Base-by-base conservation (phyloP, 2,797 vertebrate genomes). In the Pachyuromys duprasi region DNA sequence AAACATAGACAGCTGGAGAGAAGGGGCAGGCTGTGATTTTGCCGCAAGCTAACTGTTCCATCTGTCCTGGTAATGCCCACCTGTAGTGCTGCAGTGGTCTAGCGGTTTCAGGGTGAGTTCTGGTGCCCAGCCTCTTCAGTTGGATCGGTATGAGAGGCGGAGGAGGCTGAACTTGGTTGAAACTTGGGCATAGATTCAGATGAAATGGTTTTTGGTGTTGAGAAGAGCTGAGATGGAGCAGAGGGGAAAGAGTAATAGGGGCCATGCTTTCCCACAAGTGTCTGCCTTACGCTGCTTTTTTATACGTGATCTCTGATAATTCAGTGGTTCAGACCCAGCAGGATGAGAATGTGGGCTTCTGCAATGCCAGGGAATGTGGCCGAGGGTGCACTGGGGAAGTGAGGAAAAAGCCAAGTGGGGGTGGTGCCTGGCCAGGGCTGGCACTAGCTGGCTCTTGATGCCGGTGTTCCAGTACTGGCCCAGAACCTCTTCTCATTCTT, bases 21-120 rank as follows among this genome's bases (percentile, higher is more conserved):
- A 91, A 69, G 65, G 55, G 94, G 80, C 86, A 89, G 36, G 74
- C 86, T 86, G 12, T 45, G 22, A 33, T 88, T 95, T 89, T 94
- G 65, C n/a, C 31, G 24, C 42, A 89, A 93, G 45, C 36, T 33
- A 65, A 1, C 12, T 86, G 84, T 42, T 55, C 12, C 31, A 1
- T 69, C 74, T 70, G 5, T 78, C 6, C 57, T 86, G 36, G n/a
- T 42, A 74, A 78, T 7, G 45, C n/a, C 62, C 28, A 1, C 72
- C 2, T 53, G 9, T 60, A 39, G 49, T 42, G 80, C 15, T 78
- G 60, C n/a, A 87, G 83, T 7, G 53, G 53, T 55, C 65, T 45
- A 57, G n/a, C 12, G 1, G 0, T 65, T 90, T 69, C 89, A 39
- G 65, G 86, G 78, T 22, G 31, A 28, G 22, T 65, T 78, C 65